Percentiles rank a stretch among this genome's conserved stretches.
These are phyloP conservation scores for Pangasius sanitwongsei DNA, from an alignment of 2,797 vertebrate genomes.

Conservation along the genomic window DNA sequence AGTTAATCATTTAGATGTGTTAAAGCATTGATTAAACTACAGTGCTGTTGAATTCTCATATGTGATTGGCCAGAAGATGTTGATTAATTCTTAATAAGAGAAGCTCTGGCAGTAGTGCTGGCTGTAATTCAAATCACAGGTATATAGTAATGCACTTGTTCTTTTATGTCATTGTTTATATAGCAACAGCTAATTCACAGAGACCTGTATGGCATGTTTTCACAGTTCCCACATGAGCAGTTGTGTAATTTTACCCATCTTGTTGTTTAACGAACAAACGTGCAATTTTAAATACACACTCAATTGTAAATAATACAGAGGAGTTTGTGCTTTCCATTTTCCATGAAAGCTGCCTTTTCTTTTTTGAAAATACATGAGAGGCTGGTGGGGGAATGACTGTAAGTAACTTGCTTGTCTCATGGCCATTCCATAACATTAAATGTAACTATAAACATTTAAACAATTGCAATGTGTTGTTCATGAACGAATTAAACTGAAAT, in stretches of 20 bases:
- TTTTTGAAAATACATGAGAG: not conserved
- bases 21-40: constrained; percentile 2
- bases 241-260: not conserved
- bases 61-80: not conserved
- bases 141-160: not conserved
- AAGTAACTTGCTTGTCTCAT: not conserved
- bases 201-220: not conserved
- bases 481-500: not conserved
- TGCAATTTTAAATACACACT: not conserved
- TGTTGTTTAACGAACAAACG: not conserved
- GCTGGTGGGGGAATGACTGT: not conserved
- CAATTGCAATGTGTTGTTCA: not conserved
- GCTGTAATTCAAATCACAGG: not conserved
- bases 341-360: not conserved
- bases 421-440: not conserved
- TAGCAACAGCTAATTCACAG: not conserved
- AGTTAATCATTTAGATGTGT: not conserved
- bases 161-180: not conserved
- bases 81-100: not conserved
- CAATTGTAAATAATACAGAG: not conserved
- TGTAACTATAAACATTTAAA: not conserved
- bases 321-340: not conserved
- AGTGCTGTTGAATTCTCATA: not conserved
- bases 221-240: not conserved
- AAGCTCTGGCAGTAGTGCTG: not conserved